A percentile compares a stretch with the other conserved stretches of the same genome.
Conservation (phyloP, 2,797 vertebrate species). For the Nyctalus aviator region DNA sequence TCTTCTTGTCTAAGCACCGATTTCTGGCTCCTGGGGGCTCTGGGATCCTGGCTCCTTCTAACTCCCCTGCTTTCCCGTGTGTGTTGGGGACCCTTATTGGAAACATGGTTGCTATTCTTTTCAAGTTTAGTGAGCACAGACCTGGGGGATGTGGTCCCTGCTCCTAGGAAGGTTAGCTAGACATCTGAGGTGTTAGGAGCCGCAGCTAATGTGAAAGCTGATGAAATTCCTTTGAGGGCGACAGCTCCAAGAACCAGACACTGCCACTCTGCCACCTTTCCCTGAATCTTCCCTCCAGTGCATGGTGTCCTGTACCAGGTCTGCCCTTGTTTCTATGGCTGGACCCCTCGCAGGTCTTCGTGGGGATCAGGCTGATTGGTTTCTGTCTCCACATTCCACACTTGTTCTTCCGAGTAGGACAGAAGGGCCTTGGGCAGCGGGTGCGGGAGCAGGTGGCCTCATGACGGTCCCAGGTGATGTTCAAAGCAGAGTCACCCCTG, state of each 20-base stretch:
- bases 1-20: neutral
- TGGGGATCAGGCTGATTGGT: neutral
- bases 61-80: neutral
- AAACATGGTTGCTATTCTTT: slow-evolving; percentile 42
- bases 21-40: neutral
- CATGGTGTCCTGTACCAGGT: rapidly evolving
- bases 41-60: neutral
- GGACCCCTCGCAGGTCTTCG: neutral
- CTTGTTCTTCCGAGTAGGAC: neutral
- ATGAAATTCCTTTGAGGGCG: neutral
- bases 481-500: neutral
- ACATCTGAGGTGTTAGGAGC: neutral
- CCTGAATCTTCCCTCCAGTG: neutral
- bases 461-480: neutral
- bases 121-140: neutral
- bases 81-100: slow-evolving; percentile 36
- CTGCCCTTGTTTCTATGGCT: rapidly evolving
- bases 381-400: neutral
- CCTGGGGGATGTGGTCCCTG: neutral
- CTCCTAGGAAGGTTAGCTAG: neutral
- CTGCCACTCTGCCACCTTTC: neutral
- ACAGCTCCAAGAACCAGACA: neutral
- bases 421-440: neutral
- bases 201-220: neutral
- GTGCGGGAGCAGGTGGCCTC: neutral